These are phyloP conservation scores for Orthonychiurus folsomi DNA, from an alignment of 2,888 invertebrate genomes.

Conservation along the genomic window DNA sequence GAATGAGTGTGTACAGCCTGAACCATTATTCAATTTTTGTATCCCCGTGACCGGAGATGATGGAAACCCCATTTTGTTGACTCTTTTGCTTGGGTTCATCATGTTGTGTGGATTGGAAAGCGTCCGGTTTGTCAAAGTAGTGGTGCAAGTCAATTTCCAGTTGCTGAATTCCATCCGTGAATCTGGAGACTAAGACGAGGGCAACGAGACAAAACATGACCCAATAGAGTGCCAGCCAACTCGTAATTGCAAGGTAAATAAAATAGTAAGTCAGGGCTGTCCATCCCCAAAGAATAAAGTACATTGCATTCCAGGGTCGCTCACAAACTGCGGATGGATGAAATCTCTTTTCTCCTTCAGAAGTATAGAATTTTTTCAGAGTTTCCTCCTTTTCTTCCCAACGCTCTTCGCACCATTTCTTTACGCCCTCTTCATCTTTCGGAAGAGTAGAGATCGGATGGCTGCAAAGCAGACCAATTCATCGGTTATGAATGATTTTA, in stretches of 20 bases:
- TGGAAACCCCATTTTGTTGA: too few relatives aligned
- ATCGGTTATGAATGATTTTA: too few relatives aligned
- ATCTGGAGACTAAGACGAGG: conserved; percentile 51
- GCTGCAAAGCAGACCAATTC: conserved; percentile 46
- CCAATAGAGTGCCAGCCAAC: conserved; percentile 50
- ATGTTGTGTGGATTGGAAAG: too few relatives aligned
- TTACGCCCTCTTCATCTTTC: conserved; percentile 50
- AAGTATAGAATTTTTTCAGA: conserved; percentile 52
- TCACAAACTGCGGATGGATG: conserved; percentile 14
- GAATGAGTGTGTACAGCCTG: too few relatives aligned
- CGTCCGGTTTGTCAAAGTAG: not conserved
- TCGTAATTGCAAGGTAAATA: conserved; percentile 44
- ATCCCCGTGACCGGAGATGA: too few relatives aligned
- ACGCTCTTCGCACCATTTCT: conserved; percentile 56
- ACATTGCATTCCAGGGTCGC: conserved; percentile 44
- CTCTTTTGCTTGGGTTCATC: too few relatives aligned
- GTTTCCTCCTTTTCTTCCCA: conserved; percentile 60
- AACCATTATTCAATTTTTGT: too few relatives aligned
- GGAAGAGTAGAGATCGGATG: conserved; percentile 56
- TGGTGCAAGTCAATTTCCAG: conserved; percentile 46
- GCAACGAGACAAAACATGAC: conserved; percentile 51
- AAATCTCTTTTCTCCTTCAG: conserved; percentile 16
- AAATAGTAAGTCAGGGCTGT: conserved; percentile 51
- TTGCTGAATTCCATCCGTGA: conserved; percentile 55
- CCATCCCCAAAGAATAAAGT: conserved; percentile 58